phyloP scores from a whole-genome alignment of 2,113 vertebrate species.

The Notarius lentiginosus region DNA sequence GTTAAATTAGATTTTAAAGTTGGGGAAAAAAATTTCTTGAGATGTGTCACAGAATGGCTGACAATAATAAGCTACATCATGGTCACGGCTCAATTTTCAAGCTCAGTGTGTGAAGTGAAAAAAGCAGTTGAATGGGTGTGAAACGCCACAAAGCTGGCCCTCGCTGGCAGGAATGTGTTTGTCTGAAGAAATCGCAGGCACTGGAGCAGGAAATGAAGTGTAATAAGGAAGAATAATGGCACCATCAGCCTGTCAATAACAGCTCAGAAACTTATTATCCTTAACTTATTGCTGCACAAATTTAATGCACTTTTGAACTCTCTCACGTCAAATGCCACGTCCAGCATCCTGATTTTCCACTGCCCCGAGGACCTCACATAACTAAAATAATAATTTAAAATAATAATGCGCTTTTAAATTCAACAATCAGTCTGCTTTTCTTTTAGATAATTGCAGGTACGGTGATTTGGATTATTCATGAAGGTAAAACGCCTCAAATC shows the following conservation, averaged over 20 bases:
- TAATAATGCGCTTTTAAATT: not conserved
- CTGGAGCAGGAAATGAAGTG: slow-evolving; percentile 47
- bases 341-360: not conserved
- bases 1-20: not conserved
- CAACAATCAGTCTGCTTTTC: slow-evolving; percentile 33
- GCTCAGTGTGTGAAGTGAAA: not conserved
- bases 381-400: not conserved
- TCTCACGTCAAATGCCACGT: not conserved
- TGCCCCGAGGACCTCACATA: not conserved
- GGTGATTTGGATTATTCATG: slow-evolving; percentile 49
- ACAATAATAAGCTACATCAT: not conserved
- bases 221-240: slow-evolving; percentile 33
- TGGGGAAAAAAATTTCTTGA: not conserved
- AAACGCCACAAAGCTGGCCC: slow-evolving; percentile 7
- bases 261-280: slow-evolving; percentile 12
- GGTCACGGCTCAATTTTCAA: slow-evolving; percentile 15
- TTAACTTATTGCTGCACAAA: slow-evolving; percentile 16
- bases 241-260: slow-evolving; percentile 22
- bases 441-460: slow-evolving; percentile 33
- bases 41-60: not conserved
- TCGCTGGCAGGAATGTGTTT: slow-evolving; percentile 26
- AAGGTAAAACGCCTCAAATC: slow-evolving; percentile 43
- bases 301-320: slow-evolving; percentile 5
- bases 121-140: slow-evolving; percentile 21
- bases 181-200: slow-evolving; percentile 37